Conservation (phyloP, 2,797 vertebrate species). For the Hapalemur alaotrensis region DNA sequence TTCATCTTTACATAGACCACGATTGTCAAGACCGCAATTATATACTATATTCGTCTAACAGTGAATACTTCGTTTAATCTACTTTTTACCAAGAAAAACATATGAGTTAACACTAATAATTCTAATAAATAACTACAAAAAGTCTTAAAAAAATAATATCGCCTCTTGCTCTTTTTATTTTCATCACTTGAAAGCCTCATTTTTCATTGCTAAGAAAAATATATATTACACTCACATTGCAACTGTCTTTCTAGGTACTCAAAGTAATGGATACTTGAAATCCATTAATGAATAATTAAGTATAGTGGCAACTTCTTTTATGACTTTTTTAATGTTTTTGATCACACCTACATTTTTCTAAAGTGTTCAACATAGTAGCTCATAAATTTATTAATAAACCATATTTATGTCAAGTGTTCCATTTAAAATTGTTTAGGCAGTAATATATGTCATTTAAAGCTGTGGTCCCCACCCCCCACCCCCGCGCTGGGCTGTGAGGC, state of each 20-base stretch:
- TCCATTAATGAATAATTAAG: background rate
- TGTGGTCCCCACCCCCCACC: no score
- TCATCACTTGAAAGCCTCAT: background rate
- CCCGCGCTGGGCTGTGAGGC: no score
- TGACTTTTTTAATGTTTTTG: background rate
- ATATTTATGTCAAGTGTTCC: background rate
- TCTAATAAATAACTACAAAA: constrained; percentile 8
- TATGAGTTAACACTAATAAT: background rate
- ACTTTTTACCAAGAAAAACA: background rate
- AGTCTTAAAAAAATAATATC: background rate
- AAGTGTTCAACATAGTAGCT: background rate
- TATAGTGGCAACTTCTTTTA: background rate
- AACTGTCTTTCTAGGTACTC: background rate
- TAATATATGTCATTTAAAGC: background rate
- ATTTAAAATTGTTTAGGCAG: background rate
- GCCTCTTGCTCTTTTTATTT: background rate
- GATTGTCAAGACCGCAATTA: background rate
- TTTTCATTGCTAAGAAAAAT: background rate
- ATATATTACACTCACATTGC: background rate
- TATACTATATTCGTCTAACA: background rate
- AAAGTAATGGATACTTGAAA: background rate
- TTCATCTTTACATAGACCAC: background rate
- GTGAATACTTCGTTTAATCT: background rate
- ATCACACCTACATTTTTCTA: background rate
- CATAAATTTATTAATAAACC: background rate